Percentiles rank a stretch among this genome's conserved stretches.
These are phyloP conservation scores for Eristalinus aeneus DNA, from an alignment of 2,888 invertebrate genomes.

Conservation along the genomic window DNA sequence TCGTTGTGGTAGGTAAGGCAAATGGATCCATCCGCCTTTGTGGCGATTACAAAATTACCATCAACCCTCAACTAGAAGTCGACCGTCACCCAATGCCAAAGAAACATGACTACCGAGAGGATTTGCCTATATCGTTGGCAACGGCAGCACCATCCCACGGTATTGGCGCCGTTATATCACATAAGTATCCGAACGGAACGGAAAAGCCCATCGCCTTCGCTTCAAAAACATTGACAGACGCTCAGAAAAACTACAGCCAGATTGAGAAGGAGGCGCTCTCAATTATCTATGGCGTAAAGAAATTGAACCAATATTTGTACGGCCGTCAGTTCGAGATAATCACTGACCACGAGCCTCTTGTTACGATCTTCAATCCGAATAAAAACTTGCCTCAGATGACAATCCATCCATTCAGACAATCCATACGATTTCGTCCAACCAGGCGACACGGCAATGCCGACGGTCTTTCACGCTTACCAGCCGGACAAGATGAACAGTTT, in stretches of 20 bases:
- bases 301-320: slow-evolving; percentile 69
- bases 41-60: slow-evolving; percentile 14
- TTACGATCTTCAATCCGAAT: slow-evolving; percentile 57
- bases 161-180: slow-evolving; percentile 42
- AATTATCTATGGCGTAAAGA: slow-evolving; percentile 61
- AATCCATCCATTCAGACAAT: too few species aligned
- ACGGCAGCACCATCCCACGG: slow-evolving; percentile 52
- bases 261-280: slow-evolving; percentile 67
- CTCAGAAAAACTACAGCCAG: slow-evolving; percentile 54
- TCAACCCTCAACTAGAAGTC: slow-evolving; percentile 18
- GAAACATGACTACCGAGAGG: slow-evolving; percentile 44
- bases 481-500: slow-evolving; percentile 37
- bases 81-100: slow-evolving; percentile 22
- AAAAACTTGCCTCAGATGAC: slow-evolving; percentile 60
- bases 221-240: slow-evolving; percentile 21
- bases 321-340: slow-evolving; percentile 55
- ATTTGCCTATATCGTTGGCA: slow-evolving; percentile 49
- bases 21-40: slow-evolving; percentile 10
- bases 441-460: slow-evolving; percentile 61
- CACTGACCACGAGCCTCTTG: slow-evolving; percentile 62
- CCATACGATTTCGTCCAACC: slow-evolving; percentile 46
- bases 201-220: slow-evolving; percentile 53
- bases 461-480: slow-evolving; percentile 61
- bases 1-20: slow-evolving; percentile 14
- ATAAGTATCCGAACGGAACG: slow-evolving; percentile 27